A percentile compares a stretch with the other conserved stretches of the same genome.
Conservation (phyloP, 2,888 invertebrate species). For the Drosophila kuntzei region DNA sequence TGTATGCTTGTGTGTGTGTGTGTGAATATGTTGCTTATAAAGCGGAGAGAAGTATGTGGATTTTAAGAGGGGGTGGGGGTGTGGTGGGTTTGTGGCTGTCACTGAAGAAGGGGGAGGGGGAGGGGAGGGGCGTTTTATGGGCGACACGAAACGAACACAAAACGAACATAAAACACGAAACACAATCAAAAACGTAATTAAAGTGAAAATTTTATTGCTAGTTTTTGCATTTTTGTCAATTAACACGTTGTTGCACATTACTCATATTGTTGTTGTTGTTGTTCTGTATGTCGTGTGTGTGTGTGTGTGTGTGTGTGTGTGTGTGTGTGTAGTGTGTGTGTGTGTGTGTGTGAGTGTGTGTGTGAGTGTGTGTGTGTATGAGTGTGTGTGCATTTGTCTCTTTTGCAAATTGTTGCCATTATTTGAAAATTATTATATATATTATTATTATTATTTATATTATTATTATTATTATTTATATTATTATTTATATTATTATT, state of each 20-base stretch:
- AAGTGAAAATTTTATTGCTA: slow-evolving; percentile 32
- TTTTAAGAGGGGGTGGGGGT: not conserved
- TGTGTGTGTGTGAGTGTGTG: slow-evolving; percentile 2
- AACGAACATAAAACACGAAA: slow-evolving; percentile 62
- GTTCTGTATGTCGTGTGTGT: not conserved
- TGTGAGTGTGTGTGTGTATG: not conserved
- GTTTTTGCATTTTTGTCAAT: slow-evolving; percentile 14
- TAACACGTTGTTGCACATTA: slow-evolving; percentile 18
- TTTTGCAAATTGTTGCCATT: not conserved
- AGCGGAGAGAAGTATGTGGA: slow-evolving; percentile 1
- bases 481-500: not conserved
- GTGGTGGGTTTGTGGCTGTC: no score
- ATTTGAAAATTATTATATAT: not conserved
- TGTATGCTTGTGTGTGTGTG: slow-evolving; percentile 4
- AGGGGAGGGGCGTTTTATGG: slow-evolving; percentile 39
- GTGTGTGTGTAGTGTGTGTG: slow-evolving; percentile 2
- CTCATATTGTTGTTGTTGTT: not conserved
- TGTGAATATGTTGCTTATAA: slow-evolving; percentile 18
- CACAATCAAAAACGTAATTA: slow-evolving; percentile 44
- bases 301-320: slow-evolving; percentile 1
- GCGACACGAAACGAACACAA: slow-evolving; percentile 62
- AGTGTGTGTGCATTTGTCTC: not conserved
- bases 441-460: no score
- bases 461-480: no score
- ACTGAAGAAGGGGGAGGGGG: not conserved